Base-by-base conservation (phyloP, 37 sponge, comb jelly and placozoan genomes). In the Geodia barretti region DNA sequence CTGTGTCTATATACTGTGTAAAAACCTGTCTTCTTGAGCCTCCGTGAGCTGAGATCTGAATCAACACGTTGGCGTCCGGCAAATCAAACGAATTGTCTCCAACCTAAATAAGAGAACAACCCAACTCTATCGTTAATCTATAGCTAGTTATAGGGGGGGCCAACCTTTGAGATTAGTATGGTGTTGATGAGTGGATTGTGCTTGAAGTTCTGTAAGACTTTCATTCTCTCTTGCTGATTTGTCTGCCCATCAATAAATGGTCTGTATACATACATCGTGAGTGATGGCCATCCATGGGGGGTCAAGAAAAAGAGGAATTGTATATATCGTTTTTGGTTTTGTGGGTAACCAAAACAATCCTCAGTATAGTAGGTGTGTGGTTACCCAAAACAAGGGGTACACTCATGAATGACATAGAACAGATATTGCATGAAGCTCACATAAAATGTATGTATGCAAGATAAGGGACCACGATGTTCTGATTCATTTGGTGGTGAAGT, bases 21-120 rank as follows among this genome's bases (percentile, higher is more conserved):
- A 38, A n/a, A 11, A 88, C 93, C 74, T 98, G 99, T 85, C 99
- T 74, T 39, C 99, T 78, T n/a, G 99, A 98, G 0, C 99, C 99
- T 14, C 99, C 99, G 76, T 98, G 99, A 36, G 99, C 90, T 33
- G 98, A 98, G 40, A 98, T 93, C 86, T 98, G 98, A 34, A 98
- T 98, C 73, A 98, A 78, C 23, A 98, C 99, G 83, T 98, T 98
- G 29, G 99, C 99, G 77, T 98, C 99, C 0, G 99, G 99, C 9
- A 98, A 80, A 81, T 98, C 99, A 90, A 98, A 96, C 0, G 99
- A 98, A 84, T 98, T 98, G 85, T 98, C 99, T 0, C 99, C 99
- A 41, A 98, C 97, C 97, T 97, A 73, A 1, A 34, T 26, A 67
- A 62, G 36, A 73, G 58, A 77, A 42, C 24, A 26, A 25, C 3